Percentiles rank a stretch among this genome's conserved stretches.
Conservation (phyloP, 2,888 invertebrate species). For the Lasioglossum leucozonium region DNA sequence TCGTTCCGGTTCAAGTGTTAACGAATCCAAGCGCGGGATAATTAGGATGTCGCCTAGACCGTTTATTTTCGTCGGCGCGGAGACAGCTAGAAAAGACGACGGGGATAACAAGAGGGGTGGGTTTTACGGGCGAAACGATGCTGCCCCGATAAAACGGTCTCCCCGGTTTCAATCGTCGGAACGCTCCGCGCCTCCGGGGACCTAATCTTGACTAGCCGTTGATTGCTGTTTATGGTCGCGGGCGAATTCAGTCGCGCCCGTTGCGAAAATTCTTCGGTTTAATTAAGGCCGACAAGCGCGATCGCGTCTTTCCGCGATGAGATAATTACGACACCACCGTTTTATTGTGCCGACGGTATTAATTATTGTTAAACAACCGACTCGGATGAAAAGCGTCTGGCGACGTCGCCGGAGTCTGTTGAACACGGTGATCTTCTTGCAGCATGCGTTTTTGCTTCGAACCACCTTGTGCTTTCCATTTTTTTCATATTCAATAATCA, state of each 20-base stretch:
- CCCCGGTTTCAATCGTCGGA: constrained; percentile 2
- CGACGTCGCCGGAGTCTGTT: not conserved
- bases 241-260: constrained; percentile 7
- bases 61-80: constrained; percentile 36
- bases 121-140: not conserved
- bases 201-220: constrained; percentile 31
- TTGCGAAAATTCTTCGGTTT: constrained; percentile 6
- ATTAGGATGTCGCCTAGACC: constrained; percentile 45
- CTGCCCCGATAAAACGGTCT: not conserved
- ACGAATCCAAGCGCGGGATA: constrained; percentile 21
- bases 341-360: not conserved
- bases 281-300: constrained; percentile 27
- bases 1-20: constrained; percentile 44
- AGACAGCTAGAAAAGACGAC: not conserved
- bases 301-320: constrained; percentile 29
- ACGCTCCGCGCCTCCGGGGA: not conserved
- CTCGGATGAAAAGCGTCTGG: not conserved
- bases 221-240: constrained; percentile 29
- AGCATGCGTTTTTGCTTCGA: too few relatives aligned
- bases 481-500: too few relatives aligned
- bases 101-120: not conserved
- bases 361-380: not conserved
- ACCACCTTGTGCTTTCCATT: too few relatives aligned
- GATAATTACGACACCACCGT: constrained; percentile 36
- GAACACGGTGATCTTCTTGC: not conserved